Evolutionary conservation across 2,797 vertebrate genomes (phyloP).

Genomic region (Scolopax rusticola): DNA sequence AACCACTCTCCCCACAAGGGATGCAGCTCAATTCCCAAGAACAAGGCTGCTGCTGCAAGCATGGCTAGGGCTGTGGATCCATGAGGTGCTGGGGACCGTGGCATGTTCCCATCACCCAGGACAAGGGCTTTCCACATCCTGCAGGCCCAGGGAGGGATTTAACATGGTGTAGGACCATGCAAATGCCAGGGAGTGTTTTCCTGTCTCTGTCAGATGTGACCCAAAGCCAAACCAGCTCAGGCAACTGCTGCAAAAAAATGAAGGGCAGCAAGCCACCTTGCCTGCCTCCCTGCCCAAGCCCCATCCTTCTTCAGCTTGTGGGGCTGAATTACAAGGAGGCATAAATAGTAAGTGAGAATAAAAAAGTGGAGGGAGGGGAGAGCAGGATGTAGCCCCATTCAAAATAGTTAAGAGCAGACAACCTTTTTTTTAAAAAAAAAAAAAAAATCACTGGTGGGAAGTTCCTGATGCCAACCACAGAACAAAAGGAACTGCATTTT

Average conservation of each 20-base stretch:
- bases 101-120: background rate
- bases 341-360: background rate
- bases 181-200: background rate
- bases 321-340: background rate
- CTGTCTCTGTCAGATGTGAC: rapidly evolving
- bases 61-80: rapidly evolving
- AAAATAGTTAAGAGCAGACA: background rate
- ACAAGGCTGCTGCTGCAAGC: background rate
- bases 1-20: background rate
- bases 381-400: background rate
- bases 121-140: background rate
- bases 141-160: rapidly evolving
- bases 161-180: rapidly evolving
- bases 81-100: rapidly evolving
- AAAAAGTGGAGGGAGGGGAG: background rate
- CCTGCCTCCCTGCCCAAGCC: background rate
- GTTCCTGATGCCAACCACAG: conserved; percentile 26
- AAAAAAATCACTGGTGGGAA: background rate
- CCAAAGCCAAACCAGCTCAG: background rate
- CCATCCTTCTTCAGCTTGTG: background rate
- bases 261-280: background rate
- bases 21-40: background rate
- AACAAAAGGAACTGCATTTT: background rate
- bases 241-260: background rate
- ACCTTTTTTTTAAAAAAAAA: background rate